phyloP scores from a whole-genome alignment of 1,140 invertebrate genomes.

The Calephelis virginiensis region DNA sequence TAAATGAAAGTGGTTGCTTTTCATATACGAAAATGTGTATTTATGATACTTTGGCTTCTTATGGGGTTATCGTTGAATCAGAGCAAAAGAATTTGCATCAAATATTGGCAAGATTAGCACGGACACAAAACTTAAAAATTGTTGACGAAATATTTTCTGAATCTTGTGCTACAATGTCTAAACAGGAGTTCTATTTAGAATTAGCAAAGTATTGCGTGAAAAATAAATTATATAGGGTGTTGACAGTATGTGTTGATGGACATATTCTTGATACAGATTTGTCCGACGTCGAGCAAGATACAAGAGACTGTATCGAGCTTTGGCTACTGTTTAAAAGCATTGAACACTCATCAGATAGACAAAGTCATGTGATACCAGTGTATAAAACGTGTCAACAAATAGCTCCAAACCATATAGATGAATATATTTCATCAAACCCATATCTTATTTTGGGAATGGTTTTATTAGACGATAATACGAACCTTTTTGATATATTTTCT shows the following conservation, averaged over 20 bases:
- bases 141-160: constrained; percentile 78
- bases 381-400: constrained; percentile 76
- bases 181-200: constrained; percentile 77
- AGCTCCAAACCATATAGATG: constrained; percentile 61
- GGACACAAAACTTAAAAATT: constrained; percentile 75
- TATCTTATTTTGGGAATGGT: constrained; percentile 71
- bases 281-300: constrained; percentile 57
- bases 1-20: constrained; percentile 73
- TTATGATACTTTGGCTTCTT: constrained; percentile 77
- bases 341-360: constrained; percentile 65
- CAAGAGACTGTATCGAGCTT: constrained; percentile 69
- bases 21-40: constrained; percentile 77
- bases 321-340: constrained; percentile 75
- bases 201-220: constrained; percentile 77
- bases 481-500: constrained; percentile 73
- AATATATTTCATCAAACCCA: constrained; percentile 70
- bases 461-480: constrained; percentile 62
- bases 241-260: constrained; percentile 73
- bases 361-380: constrained; percentile 68
- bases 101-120: constrained; percentile 76
- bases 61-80: constrained; percentile 76
- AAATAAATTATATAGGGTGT: constrained; percentile 73
- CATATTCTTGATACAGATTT: constrained; percentile 62
- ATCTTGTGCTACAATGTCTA: constrained; percentile 76
- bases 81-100: constrained; percentile 76